Base-by-base conservation (phyloP, 2,888 invertebrate species). In the Orthosia gothica region DNA sequence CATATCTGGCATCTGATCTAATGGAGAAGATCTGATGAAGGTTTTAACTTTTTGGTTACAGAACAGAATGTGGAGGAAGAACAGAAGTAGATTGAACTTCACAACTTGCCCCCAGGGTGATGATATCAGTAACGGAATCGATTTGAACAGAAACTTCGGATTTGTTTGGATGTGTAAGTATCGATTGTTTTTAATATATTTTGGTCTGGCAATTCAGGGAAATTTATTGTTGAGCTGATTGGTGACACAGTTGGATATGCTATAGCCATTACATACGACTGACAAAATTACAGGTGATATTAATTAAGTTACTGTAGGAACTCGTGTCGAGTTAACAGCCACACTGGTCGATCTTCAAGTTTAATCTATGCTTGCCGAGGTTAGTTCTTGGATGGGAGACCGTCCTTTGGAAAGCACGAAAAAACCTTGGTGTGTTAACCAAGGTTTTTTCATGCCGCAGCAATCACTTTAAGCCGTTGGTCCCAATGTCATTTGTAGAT, bases 41-140 rank as follows among this genome's bases (percentile, higher is more conserved):
- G 0, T 18, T 47, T n/a, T 32, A 3, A 23, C 0, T 55, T 18
- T 52, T 13, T 26, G 5, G 26, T 76, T 70, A 49, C 98, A 80
- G 98, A 98, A 94, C 89, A 97, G 98, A 83, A 91, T 98, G 93
- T 98, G 98, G 98, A 96, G 98, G 4, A 98, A 98, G 90, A 97
- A 97, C 0, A 94, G 91, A 58, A 89, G 87, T 26, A 83, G 64
- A 0, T 67, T 71, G 0, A 88, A 89, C 49, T 70, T 81, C 67
- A 86, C 86, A 1, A 68, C 77, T 0, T 92, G 92, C n/a, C 55
- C 59, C 2, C 45, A 57, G 0, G 76, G 67, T 18, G 70, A 84
- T 65, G 95, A 95, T 57, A 84, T 92, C 61, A 95, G 95, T 68
- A 95, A 94, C 67, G 96, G 96, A 9, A 92, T 95, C 3, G 96